Conservation (phyloP, 2,888 invertebrate genomes). For the Drosophila prolongata region DNA sequence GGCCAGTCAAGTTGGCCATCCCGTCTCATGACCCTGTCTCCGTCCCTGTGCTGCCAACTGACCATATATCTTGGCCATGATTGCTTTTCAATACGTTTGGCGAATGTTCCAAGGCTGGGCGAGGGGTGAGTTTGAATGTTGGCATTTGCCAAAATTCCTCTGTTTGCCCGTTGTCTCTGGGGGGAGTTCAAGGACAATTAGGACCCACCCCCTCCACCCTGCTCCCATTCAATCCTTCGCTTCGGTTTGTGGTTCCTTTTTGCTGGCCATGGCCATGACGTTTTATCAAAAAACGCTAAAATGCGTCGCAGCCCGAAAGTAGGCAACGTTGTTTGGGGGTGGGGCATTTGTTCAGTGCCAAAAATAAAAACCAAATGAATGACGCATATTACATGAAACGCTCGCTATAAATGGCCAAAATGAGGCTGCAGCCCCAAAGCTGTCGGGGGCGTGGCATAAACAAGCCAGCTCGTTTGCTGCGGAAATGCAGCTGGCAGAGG, state of each 20-base stretch:
- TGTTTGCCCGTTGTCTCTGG: conserved; percentile 19
- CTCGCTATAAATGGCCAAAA: conserved; percentile 24
- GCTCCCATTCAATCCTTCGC: conserved; percentile 11
- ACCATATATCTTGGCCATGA: conserved; percentile 57
- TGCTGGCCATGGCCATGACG: conserved; percentile 29
- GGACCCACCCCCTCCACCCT: conserved; percentile 9
- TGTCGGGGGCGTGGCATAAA: conserved; percentile 30
- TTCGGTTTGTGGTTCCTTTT: conserved; percentile 11
- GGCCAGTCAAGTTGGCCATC: conserved; percentile 26
- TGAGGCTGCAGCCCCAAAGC: conserved; percentile 1
- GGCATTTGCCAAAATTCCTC: conserved; percentile 54
- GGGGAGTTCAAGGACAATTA: conserved; percentile 72
- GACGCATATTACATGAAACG: conserved; percentile 59
- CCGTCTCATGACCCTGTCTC: conserved; percentile 2
- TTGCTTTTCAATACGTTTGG: conserved; percentile 57
- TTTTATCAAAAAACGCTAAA: conserved; percentile 41
- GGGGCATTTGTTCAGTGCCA: conserved; percentile 48
- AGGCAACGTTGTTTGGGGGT: conserved; percentile 44
- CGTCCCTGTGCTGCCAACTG: conserved; percentile 39
- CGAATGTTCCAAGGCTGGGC: conserved; percentile 56
- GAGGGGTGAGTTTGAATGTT: conserved; percentile 35
- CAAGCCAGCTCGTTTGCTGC: conserved; percentile 72
- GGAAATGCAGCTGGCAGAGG: conserved; percentile 64
- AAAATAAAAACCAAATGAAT: conserved; percentile 62
- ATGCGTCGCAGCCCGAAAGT: conserved; percentile 63